Evolutionary conservation across 2,113 vertebrate genomes (phyloP).

Genomic region (Lasiurus borealis): DNA sequence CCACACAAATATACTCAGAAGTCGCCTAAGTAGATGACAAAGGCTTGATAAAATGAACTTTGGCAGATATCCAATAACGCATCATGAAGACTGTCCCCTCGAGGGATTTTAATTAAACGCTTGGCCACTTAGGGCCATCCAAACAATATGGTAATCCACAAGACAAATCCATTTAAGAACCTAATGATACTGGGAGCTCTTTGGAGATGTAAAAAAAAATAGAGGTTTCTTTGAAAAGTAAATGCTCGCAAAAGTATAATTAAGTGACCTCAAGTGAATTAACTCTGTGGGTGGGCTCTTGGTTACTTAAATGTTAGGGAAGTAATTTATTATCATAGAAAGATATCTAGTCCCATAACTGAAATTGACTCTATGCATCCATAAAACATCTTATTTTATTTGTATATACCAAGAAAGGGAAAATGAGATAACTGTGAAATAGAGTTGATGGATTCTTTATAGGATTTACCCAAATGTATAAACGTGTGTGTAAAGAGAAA

Average conservation of each 20-base stretch:
- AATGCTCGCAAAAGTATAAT: constrained; percentile 44
- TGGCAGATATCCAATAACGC: constrained; percentile 44
- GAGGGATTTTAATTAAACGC: constrained; percentile 68
- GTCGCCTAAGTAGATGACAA: constrained; percentile 9
- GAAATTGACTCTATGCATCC: neutral
- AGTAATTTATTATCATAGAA: neutral
- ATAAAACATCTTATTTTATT: neutral
- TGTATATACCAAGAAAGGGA: neutral
- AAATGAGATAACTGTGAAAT: neutral
- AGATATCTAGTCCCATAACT: neutral
- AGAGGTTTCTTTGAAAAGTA: constrained; percentile 36
- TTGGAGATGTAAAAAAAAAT: neutral
- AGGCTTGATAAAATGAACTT: neutral
- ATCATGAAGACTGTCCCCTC: constrained; percentile 44
- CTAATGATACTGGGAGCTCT: neutral
- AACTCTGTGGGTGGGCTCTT: neutral
- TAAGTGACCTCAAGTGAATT: constrained; percentile 43
- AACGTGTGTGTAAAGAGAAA: neutral
- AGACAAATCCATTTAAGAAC: constrained; percentile 42
- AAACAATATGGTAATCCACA: constrained; percentile 56
- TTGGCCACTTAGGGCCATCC: constrained; percentile 47
- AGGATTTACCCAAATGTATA: neutral
- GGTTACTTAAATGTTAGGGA: neutral
- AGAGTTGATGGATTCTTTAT: neutral
- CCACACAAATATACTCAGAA: constrained; percentile 5